These are phyloP conservation scores for Plutella xylostella DNA, from an alignment of 2,888 invertebrate species.

Conservation along the genomic window DNA sequence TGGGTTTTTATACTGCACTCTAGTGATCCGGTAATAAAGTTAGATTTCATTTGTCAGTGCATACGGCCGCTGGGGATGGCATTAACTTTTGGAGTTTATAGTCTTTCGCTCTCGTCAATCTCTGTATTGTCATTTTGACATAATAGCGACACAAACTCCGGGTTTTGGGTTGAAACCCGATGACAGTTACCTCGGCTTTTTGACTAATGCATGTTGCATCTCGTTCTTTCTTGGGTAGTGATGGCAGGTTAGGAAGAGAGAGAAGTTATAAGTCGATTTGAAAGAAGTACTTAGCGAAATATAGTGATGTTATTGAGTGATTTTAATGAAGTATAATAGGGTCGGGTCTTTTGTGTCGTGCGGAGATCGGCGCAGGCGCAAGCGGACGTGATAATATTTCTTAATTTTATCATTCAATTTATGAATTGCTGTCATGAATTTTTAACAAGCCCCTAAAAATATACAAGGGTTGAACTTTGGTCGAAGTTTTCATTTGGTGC, in stretches of 20 bases:
- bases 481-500: too few relatives aligned
- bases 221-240: constrained; percentile 22
- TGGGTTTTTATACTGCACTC: neutral
- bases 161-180: constrained; percentile 58
- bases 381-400: constrained; percentile 37
- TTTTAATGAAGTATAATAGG: constrained; percentile 57
- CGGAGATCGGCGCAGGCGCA: constrained; percentile 23
- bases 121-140: constrained; percentile 67
- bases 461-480: too few relatives aligned
- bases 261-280: constrained; percentile 27
- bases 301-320: constrained; percentile 50
- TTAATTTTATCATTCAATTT: too few relatives aligned
- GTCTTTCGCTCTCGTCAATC: constrained; percentile 66
- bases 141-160: constrained; percentile 63
- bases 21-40: constrained; percentile 17
- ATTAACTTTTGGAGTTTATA: constrained; percentile 64
- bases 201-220: constrained; percentile 36
- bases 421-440: too few relatives aligned
- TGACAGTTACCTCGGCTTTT: constrained; percentile 53
- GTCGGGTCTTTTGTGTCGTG: constrained; percentile 39
- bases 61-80: constrained; percentile 23
- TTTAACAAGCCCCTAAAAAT: too few relatives aligned
- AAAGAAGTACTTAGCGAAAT: constrained; percentile 56
- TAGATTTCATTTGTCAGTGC: constrained; percentile 19
- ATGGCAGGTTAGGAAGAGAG: constrained; percentile 27